phyloP scores from a whole-genome alignment of 2,113 vertebrate genomes.

The Cavia porcellus region DNA sequence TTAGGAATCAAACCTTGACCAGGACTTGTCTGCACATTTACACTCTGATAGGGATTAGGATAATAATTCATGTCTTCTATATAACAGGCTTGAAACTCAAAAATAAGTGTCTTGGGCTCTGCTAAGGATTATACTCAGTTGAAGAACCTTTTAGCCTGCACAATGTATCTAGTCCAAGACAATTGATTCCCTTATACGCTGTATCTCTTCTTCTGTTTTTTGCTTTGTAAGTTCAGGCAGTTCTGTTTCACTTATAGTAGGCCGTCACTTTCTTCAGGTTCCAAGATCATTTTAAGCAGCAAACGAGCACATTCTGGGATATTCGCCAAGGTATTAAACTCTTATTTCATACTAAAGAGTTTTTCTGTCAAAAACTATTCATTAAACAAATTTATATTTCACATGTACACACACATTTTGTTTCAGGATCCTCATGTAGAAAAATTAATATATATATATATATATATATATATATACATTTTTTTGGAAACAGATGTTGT shows the following conservation, averaged over 20 bases:
- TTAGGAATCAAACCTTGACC: rapidly evolving
- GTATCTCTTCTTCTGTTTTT: too few species aligned
- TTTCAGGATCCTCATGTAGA: background rate
- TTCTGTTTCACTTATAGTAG: background rate
- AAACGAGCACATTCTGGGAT: background rate
- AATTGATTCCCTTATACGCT: background rate
- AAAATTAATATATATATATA: background rate
- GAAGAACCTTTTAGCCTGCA: background rate
- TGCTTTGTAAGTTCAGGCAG: background rate
- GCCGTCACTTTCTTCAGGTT: background rate
- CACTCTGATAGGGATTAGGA: background rate
- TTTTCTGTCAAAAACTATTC: background rate
- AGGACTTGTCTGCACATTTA: background rate
- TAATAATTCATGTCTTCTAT: background rate
- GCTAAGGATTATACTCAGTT: too few species aligned
- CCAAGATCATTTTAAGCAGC: background rate
- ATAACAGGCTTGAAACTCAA: background rate
- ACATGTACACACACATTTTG: background rate
- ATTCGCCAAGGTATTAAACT: background rate
- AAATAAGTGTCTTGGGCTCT: background rate
- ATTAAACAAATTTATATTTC: background rate
- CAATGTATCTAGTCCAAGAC: background rate
- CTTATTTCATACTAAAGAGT: background rate
- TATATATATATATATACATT: too few species aligned
- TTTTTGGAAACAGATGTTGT: background rate